Base-by-base conservation (phyloP, 1,140 invertebrate genomes). In the Steinernema feltiae region DNA sequence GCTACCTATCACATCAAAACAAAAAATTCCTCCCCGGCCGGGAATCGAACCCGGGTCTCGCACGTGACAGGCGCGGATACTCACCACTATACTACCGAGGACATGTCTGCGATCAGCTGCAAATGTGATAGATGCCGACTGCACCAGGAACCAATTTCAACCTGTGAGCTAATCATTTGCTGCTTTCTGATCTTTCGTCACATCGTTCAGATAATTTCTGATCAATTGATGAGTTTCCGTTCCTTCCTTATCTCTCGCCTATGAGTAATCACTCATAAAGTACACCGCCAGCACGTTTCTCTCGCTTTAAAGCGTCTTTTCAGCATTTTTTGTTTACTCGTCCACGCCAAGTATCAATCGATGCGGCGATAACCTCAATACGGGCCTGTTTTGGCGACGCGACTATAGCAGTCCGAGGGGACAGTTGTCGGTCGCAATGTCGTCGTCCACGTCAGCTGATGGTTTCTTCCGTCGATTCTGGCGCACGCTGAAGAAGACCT, bases 311-410 rank as follows among this genome's bases (percentile, higher is more conserved):
- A 63, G 53, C 53, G 24, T 63, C 53, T 7, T 3, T 21, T 3
- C 53, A 63, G 53, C 53, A 63, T 63, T 63, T 63, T 63, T 63
- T 63, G 24, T 63, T 63, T 12, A 63, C 53, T 15, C 24, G 53
- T 21, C 53, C 53, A 63, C 24, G 24, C n/a, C n/a, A 21, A 41
- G 53, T 63, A 3, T 3, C 53, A 27, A 63, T 63, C 53, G 24
- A 63, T 63, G 24, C 7, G 3, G 3, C 24, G 53, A 63, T 63
- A 63, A 63, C 24, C 24, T 3, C 24, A 3, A 7, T 7, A 18
- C 35, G 53, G 15, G 7, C 7, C 53, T 21, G 53, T 46, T 46
- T 46, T 46, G 41, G 41, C 41, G 41, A 12, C 41, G n/a, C 41
- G 41, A 7, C 41, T 46, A 7, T 46, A 46, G n/a, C n/a, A n/a